These are phyloP conservation scores for Eupeodes latifasciatus DNA, from an alignment of 2,888 invertebrate species.

Conservation along the genomic window DNA sequence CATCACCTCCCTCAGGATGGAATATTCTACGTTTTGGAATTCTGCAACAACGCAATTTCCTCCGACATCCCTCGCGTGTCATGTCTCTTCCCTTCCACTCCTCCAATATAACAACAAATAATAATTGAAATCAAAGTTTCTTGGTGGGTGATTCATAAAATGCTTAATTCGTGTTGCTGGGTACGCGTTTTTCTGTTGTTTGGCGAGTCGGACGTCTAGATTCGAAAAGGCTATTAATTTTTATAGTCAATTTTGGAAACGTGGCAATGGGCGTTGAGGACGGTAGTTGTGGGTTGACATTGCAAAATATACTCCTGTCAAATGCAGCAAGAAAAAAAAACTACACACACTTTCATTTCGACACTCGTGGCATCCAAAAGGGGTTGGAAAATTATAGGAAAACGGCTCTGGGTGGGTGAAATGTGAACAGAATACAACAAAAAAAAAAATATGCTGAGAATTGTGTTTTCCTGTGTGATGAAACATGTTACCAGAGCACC, in stretches of 20 bases:
- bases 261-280: not conserved
- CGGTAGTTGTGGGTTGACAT: not conserved
- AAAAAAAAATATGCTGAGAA: slow-evolving; percentile 39
- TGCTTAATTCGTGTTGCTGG: not conserved
- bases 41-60: not conserved
- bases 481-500: slow-evolving; percentile 55
- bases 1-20: slow-evolving; percentile 7
- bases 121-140: slow-evolving; percentile 56
- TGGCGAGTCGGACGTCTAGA: slow-evolving; percentile 13
- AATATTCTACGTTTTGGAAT: not conserved
- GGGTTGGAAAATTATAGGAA: not conserved
- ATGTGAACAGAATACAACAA: not conserved
- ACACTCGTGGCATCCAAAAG: not conserved
- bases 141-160: not conserved
- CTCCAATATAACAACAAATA: not conserved
- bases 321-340: slow-evolving; percentile 46
- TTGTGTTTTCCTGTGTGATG: slow-evolving; percentile 66
- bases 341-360: slow-evolving; percentile 17
- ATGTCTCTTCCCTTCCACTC: not conserved
- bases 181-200: not conserved
- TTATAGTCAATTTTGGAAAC: slow-evolving; percentile 51
- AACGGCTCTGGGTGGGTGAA: not conserved
- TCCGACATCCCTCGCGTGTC: not conserved
- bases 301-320: slow-evolving; percentile 58
- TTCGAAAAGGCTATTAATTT: slow-evolving; percentile 64